These are phyloP conservation scores for Neoniphon sammara DNA, from an alignment of 2,797 vertebrate genomes.

Conservation along the genomic window DNA sequence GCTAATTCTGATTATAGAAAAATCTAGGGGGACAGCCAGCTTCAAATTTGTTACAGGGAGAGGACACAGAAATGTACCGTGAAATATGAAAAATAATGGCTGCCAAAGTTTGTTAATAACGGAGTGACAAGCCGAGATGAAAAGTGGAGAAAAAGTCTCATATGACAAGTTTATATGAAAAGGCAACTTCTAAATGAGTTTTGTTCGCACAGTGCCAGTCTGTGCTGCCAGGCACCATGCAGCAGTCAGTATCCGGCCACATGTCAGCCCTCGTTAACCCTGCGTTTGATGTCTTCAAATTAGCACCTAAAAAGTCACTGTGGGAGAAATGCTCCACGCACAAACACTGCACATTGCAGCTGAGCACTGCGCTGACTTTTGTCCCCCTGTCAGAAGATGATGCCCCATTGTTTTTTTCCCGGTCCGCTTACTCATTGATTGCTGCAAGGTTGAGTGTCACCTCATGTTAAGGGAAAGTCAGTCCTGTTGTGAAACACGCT, in stretches of 20 bases:
- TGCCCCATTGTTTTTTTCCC: conserved; percentile 25
- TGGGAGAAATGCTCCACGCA: neutral
- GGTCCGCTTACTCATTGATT: conserved; percentile 29
- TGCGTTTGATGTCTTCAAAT: conserved; percentile 29
- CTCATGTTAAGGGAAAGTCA: conserved; percentile 15
- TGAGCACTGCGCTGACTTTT: conserved; percentile 20
- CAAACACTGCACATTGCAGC: neutral
- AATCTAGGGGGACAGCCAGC: conserved; percentile 27
- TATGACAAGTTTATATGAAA: conserved; percentile 3
- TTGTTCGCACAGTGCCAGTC: conserved; percentile 1
- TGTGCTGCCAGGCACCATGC: neutral
- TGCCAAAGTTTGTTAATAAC: conserved; percentile 13
- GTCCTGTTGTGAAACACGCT: conserved; percentile 24
- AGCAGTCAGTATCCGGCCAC: neutral
- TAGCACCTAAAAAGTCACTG: conserved; percentile 10
- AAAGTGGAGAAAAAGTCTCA: neutral
- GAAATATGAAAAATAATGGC: conserved; percentile 14
- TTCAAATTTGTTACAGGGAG: conserved; percentile 19
- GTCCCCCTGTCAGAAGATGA: conserved; percentile 9
- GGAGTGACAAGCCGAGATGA: conserved; percentile 13
- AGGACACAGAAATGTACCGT: conserved; percentile 8
- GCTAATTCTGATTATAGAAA: conserved; percentile 40
- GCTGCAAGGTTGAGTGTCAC: conserved; percentile 28
- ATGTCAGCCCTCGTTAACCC: neutral
- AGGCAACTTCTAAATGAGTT: neutral